Evolutionary conservation across 2,888 invertebrate genomes (phyloP).

Genomic region (Platypus cylindrus): DNA sequence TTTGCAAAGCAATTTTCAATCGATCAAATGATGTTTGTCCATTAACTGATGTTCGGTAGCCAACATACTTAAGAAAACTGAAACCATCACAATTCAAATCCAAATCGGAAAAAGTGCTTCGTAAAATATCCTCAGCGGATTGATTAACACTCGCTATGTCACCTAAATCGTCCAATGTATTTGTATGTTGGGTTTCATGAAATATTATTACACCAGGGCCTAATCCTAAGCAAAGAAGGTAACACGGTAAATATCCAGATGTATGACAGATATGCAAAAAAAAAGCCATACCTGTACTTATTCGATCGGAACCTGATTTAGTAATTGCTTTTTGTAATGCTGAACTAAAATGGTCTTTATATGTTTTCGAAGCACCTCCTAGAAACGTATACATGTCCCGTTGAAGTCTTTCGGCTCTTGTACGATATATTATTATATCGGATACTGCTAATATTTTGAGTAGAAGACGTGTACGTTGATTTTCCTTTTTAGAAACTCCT

Average conservation of each 20-base stretch:
- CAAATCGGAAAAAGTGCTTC: conserved; percentile 48
- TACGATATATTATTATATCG: conserved; percentile 66
- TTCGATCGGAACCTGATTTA: conserved; percentile 19
- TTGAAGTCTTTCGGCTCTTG: conserved; percentile 60
- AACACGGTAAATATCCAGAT: not conserved
- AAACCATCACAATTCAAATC: conserved; percentile 56
- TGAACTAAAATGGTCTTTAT: conserved; percentile 55
- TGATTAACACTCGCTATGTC: conserved; percentile 43
- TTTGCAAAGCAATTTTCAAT: conserved; percentile 43
- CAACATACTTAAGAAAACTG: conserved; percentile 55
- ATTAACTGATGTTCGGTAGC: conserved; percentile 41
- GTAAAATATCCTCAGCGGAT: conserved; percentile 49
- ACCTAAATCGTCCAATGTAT: conserved; percentile 46
- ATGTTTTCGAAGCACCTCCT: conserved; percentile 62
- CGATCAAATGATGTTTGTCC: conserved; percentile 46
- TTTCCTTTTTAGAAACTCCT: conserved; percentile 41
- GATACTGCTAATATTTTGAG: conserved; percentile 71
- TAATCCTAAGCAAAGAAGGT: conserved; percentile 13
- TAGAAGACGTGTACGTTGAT: conserved; percentile 53
- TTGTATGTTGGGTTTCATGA: conserved; percentile 66
- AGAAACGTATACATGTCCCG: conserved; percentile 66
- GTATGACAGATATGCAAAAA: not conserved
- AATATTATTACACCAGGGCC: conserved; percentile 68
- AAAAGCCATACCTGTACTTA: conserved; percentile 11
- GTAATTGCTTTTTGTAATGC: conserved; percentile 35